Percentiles rank a stretch among this genome's conserved stretches.
These are phyloP conservation scores for Stenchaetothrips biformis DNA, from an alignment of 2,888 invertebrate genomes.

Conservation along the genomic window DNA sequence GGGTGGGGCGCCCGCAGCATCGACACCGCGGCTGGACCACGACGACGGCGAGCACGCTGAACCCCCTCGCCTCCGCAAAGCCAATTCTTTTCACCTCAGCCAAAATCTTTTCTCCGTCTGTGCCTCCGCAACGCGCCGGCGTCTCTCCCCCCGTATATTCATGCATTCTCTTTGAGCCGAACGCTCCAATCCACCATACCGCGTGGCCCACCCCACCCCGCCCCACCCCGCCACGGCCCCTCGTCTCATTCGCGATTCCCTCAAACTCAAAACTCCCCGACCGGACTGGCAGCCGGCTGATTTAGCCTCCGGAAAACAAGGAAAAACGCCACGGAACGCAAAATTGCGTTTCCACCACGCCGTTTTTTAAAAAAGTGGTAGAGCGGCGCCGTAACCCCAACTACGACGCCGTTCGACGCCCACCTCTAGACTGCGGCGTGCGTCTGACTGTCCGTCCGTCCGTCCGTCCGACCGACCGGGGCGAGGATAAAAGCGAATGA, in stretches of 20 bases:
- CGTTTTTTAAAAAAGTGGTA: no score
- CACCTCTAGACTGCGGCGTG: no score
- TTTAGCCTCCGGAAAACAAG: no score
- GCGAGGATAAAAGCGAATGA: no score
- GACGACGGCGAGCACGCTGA: background rate
- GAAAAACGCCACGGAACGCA: no score
- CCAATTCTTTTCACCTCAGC: slow-evolving; percentile 21
- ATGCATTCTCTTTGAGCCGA: slow-evolving; percentile 11
- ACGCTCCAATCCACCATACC: background rate
- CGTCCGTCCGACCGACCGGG: no score
- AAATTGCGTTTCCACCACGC: no score
- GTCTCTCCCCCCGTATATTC: background rate
- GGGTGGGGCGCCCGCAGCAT: no score
- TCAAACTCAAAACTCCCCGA: background rate
- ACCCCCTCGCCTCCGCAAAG: background rate
- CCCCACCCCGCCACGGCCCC: background rate
- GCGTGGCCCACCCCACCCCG: background rate
- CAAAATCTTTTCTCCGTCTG: slow-evolving; percentile 23
- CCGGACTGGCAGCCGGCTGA: no score
- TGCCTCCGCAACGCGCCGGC: background rate
- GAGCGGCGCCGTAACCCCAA: no score
- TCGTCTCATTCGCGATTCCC: background rate
- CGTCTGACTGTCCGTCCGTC: no score
- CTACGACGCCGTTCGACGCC: no score
- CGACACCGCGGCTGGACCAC: background rate